phyloP scores from a whole-genome alignment of 2,888 invertebrate genomes.

The Suillia variegata region DNA sequence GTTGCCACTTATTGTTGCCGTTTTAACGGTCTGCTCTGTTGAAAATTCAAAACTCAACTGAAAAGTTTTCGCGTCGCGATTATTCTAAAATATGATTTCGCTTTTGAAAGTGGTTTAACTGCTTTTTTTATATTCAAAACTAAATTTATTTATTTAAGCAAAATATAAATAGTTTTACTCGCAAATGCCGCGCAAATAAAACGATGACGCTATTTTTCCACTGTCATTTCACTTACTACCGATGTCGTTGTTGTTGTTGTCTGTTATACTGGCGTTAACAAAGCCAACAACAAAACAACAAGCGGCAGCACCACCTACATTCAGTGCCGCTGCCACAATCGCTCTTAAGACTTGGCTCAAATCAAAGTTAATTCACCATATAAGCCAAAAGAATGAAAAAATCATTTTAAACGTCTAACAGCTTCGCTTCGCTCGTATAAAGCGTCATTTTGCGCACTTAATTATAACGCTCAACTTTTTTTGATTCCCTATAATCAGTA shows the following conservation, averaged over 20 bases:
- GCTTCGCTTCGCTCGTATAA: not conserved
- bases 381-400: not conserved
- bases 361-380: not conserved
- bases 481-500: not conserved
- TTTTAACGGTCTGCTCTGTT: slow-evolving; percentile 18
- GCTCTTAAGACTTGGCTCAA: too few relatives aligned
- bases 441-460: not conserved
- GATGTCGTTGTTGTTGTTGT: slow-evolving; percentile 13
- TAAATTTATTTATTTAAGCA: not conserved
- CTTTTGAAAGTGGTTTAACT: slow-evolving; percentile 19
- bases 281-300: not conserved
- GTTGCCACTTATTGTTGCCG: not conserved
- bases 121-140: slow-evolving; percentile 12
- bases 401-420: too few relatives aligned
- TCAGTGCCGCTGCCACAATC: not conserved
- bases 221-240: not conserved
- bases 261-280: not conserved
- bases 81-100: slow-evolving; percentile 22
- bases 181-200: slow-evolving; percentile 9
- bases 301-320: not conserved
- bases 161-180: slow-evolving; percentile 3
- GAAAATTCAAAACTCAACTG: slow-evolving; percentile 29
- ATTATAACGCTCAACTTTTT: not conserved
- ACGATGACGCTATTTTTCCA: slow-evolving; percentile 11
- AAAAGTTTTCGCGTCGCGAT: not conserved